Evolutionary conservation across 2,113 vertebrate species (phyloP).

Genomic region (Ciconia boyciana): DNA sequence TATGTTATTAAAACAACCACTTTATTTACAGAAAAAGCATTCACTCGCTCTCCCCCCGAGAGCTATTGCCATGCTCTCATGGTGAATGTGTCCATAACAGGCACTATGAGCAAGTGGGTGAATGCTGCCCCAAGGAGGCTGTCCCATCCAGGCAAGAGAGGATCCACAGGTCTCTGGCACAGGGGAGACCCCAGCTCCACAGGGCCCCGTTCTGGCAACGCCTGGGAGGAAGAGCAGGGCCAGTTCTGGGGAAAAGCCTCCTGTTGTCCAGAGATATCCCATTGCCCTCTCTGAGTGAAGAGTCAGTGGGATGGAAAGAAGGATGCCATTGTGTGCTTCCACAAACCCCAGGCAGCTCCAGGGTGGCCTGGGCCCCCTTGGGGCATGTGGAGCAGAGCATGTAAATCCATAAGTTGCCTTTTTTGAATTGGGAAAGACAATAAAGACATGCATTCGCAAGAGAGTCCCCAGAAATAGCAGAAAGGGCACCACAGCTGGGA

Average conservation of each 20-base stretch:
- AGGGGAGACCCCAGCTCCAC: neutral
- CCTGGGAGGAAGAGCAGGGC: neutral
- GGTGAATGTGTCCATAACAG: accelerated
- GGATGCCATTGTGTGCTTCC: accelerated
- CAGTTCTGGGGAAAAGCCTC: neutral
- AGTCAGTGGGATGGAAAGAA: neutral
- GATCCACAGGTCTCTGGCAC: neutral
- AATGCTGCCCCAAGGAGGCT: neutral
- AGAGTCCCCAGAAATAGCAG: neutral
- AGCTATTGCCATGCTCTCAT: accelerated
- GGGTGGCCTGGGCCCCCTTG: neutral
- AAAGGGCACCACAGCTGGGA: neutral
- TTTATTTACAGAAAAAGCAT: neutral
- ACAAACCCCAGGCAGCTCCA: neutral
- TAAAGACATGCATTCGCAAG: too few relatives aligned
- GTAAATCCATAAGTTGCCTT: neutral
- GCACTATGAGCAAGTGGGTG: neutral
- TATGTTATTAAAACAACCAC: neutral
- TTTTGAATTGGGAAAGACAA: neutral
- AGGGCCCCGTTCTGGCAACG: neutral
- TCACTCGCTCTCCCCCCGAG: accelerated
- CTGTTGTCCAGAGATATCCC: neutral
- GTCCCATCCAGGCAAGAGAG: neutral
- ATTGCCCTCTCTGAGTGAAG: neutral
- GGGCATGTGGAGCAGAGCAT: accelerated